phyloP scores from a whole-genome alignment of 1,140 invertebrate genomes.

The Psilanteris sp. region DNA sequence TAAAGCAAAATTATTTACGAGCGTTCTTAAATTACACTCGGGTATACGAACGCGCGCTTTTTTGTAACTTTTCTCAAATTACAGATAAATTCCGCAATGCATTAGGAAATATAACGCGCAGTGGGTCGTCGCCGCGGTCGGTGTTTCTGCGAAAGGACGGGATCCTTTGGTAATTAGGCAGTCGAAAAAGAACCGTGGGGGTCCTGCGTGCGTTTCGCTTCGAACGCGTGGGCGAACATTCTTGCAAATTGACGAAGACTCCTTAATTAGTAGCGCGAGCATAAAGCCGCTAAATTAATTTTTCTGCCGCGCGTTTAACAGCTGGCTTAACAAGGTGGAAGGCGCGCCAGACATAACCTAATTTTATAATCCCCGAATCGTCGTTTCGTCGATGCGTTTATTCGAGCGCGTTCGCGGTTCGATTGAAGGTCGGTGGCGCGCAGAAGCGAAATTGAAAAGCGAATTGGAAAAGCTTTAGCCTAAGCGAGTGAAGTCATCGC shows the following conservation, averaged over 20 bases:
- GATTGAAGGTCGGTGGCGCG: too few species aligned
- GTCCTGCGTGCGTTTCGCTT: slow-evolving; percentile 62
- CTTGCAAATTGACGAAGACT: slow-evolving; percentile 71
- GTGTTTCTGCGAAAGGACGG: slow-evolving; percentile 62
- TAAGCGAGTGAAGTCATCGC: slow-evolving; percentile 34
- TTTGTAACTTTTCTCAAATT: slow-evolving; percentile 51
- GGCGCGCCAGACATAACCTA: slow-evolving; percentile 18
- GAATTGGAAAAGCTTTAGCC: slow-evolving; percentile 52
- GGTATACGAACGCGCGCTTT: slow-evolving; percentile 26
- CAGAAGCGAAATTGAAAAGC: too few species aligned
- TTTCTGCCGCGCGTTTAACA: slow-evolving; percentile 32
- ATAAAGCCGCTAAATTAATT: slow-evolving; percentile 54
- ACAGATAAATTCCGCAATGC: slow-evolving; percentile 38
- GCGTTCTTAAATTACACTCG: slow-evolving; percentile 44
- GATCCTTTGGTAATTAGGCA: slow-evolving; percentile 74
- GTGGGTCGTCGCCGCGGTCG: slow-evolving; percentile 50
- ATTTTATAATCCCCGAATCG: slow-evolving; percentile 23
- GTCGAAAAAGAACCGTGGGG: slow-evolving; percentile 69
- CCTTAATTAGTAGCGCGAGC: slow-evolving; percentile 70
- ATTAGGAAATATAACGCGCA: slow-evolving; percentile 55
- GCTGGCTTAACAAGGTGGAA: neutral
- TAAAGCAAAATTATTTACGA: slow-evolving; percentile 32
- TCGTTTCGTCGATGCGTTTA: neutral
- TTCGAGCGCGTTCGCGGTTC: too few species aligned
- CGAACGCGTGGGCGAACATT: slow-evolving; percentile 69